phyloP scores from a whole-genome alignment of 2,797 vertebrate species.

The Parauchenoglanis punctatus region DNA sequence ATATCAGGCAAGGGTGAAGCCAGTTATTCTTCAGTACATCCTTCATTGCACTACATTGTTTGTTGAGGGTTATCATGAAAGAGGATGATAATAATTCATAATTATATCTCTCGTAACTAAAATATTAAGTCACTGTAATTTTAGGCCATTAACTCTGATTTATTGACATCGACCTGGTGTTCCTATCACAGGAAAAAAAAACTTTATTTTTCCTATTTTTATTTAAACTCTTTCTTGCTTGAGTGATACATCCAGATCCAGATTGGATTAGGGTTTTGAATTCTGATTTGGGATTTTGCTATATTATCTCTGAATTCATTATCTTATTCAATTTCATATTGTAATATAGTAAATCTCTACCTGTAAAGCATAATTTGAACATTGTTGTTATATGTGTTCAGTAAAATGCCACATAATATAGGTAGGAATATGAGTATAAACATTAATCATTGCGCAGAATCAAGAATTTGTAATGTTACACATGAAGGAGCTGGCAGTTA shows the following conservation, averaged over 20 bases:
- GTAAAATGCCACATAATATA: background rate
- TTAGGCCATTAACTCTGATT: background rate
- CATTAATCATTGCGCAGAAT: background rate
- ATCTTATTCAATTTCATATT: background rate
- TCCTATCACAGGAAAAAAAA: background rate
- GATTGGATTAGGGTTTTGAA: background rate
- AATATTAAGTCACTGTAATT: background rate
- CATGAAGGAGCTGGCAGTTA: conserved; percentile 28
- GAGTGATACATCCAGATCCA: background rate
- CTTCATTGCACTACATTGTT: background rate
- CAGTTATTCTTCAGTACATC: background rate
- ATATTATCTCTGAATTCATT: conserved; percentile 4
- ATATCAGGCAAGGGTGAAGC: background rate
- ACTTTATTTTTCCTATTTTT: background rate
- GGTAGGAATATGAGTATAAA: background rate
- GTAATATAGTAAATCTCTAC: background rate
- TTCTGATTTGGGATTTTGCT: background rate
- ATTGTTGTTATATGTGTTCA: background rate
- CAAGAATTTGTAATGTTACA: conserved; percentile 39
- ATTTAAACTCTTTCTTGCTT: background rate
- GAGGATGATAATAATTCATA: background rate
- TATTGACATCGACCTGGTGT: background rate
- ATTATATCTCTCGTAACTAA: background rate
- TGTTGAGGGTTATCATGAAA: background rate
- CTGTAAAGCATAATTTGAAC: background rate